phyloP scores from a whole-genome alignment of 1,140 invertebrate species.

The Pomacea maculata region DNA sequence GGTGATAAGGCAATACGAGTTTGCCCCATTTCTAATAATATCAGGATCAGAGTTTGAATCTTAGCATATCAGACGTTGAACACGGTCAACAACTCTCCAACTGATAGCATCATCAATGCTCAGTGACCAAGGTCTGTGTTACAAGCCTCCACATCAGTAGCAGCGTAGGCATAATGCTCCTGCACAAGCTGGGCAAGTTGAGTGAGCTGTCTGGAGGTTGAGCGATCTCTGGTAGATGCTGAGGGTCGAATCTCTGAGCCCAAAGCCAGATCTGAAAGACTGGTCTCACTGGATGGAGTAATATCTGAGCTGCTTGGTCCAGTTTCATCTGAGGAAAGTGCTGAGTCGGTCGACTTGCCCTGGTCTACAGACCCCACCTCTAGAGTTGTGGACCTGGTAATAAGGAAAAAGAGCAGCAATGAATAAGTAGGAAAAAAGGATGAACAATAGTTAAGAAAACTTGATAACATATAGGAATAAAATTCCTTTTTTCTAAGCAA shows the following conservation, averaged over 20 bases:
- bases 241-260: not conserved
- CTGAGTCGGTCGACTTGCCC: slow-evolving; percentile 25
- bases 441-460: not conserved
- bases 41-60: not conserved
- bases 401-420: not conserved
- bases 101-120: not conserved
- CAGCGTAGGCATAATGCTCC: slow-evolving; percentile 50
- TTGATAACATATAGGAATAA: slow-evolving; percentile 8
- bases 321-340: slow-evolving; percentile 31
- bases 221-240: slow-evolving; percentile 4
- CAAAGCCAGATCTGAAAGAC: slow-evolving; percentile 31
- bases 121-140: not conserved
- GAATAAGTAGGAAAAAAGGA: not conserved
- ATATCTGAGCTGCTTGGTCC: slow-evolving; percentile 25
- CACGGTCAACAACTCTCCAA: not conserved
- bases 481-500: not conserved
- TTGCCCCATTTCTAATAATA: not conserved
- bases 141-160: not conserved
- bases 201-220: slow-evolving; percentile 53
- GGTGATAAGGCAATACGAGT: not conserved
- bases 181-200: slow-evolving; percentile 59
- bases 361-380: slow-evolving; percentile 13
- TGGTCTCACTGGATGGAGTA: slow-evolving; percentile 21
- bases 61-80: not conserved
- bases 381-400: slow-evolving; percentile 7